phyloP scores from a whole-genome alignment of 1,140 invertebrate species.

The Achroia grisella region DNA sequence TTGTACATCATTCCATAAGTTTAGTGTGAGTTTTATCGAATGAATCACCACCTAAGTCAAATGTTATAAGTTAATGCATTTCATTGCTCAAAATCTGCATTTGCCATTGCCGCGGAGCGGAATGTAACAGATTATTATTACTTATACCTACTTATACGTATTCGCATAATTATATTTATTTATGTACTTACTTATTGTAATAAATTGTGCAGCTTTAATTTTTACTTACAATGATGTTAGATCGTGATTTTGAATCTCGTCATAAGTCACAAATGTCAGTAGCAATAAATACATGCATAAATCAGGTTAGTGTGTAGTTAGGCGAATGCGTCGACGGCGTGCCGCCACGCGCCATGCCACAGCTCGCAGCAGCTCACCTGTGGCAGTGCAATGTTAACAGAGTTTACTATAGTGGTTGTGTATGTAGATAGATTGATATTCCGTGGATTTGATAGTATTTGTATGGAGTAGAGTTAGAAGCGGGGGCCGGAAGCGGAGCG shows the following conservation, averaged over 20 bases:
- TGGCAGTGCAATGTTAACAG: constrained; percentile 51
- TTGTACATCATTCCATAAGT: no score
- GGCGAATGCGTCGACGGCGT: constrained; percentile 25
- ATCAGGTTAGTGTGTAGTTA: constrained; percentile 45
- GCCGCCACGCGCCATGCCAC: constrained; percentile 22
- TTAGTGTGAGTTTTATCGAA: background rate
- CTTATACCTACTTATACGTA: constrained; percentile 49
- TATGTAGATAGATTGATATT: constrained; percentile 2
- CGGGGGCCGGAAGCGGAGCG: constrained; percentile 9
- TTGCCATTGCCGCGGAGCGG: constrained; percentile 40
- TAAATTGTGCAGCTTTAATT: constrained; percentile 72
- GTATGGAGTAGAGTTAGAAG: background rate
- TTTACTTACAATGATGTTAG: constrained; percentile 71
- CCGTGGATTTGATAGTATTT: constrained; percentile 5
- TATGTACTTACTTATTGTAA: constrained; percentile 55
- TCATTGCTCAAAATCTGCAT: constrained; percentile 66
- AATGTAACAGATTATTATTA: constrained; percentile 55
- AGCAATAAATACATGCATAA: constrained; percentile 57
- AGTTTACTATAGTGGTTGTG: constrained; percentile 21
- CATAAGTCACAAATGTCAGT: constrained; percentile 72
- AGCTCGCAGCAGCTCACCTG: background rate
- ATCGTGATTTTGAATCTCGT: constrained; percentile 72
- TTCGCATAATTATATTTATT: constrained; percentile 66
- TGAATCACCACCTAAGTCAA: constrained; percentile 37
- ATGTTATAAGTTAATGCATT: constrained; percentile 48